Base-by-base conservation (phyloP, 2,113 vertebrate genomes). In the Embiotoca jacksoni region DNA sequence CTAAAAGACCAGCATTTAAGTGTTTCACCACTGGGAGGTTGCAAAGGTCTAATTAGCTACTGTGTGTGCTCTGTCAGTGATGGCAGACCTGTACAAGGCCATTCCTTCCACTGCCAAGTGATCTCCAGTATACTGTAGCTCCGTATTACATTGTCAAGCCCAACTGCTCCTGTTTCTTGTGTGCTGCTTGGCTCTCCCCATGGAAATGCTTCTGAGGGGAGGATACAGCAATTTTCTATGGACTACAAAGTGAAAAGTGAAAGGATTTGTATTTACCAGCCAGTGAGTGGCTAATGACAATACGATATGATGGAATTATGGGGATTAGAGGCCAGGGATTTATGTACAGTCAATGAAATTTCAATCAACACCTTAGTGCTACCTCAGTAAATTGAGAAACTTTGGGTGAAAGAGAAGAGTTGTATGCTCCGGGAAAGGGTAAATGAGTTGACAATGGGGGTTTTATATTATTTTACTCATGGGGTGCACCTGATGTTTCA, bases 221-320 rank as follows among this genome's bases (percentile, higher is more conserved):
- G 68, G 93, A 90, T 83, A 30, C 90, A 62, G 83, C 89, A 95
- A 95, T 95, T 95, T 95, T 91, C 88, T 87, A 57, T 23, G 14
- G 81, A 30, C 85, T 86, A 84, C 77, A 85, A 68, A 88, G 89
- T 82, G 3, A 7, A 92, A 93, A 91, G 87, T 52, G 77, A 82
- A 78, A 79, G 80, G 72, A 90, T 92, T 93, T 90, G 85, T 91
- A 93, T 93, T 92, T 89, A 88, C 90, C 69, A 82, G 79, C 37
- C 88, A 82, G 82, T 84, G 83, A 83, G 82, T 84, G 79, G 83
- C 81, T 93, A 94, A 95, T 93, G 90, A 92, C 87, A 84, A 91
- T 83, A 92, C 87, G 91, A 91, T 85, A 68, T 80, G 83, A 79
- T 75, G 84, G 85, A 93, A 94, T 94, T 91, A 91, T 88, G 87